Conservation (phyloP, 2,113 vertebrate species). For the Podarcis raffonei region DNA sequence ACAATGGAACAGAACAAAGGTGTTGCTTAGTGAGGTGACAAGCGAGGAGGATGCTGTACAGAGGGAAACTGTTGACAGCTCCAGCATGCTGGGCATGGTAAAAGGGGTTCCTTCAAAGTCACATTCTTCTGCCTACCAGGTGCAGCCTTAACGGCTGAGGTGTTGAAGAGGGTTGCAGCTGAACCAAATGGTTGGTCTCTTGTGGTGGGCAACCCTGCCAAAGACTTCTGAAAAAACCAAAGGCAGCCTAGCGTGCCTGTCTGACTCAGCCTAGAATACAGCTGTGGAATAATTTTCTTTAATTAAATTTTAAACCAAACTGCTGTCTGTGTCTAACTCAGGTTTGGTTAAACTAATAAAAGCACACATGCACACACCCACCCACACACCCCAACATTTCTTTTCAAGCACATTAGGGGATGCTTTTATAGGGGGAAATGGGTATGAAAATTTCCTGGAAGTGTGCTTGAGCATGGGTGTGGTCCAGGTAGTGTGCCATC, state of each 20-base stretch:
- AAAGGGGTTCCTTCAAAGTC: neutral
- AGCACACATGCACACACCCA: too few relatives aligned
- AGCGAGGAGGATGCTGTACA: neutral
- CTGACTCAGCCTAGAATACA: neutral
- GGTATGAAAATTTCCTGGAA: too few relatives aligned
- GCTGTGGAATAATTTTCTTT: neutral
- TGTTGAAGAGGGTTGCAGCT: neutral
- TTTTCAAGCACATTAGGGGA: too few relatives aligned
- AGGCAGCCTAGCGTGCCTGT: neutral
- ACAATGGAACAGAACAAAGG: neutral
- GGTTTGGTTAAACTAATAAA: neutral
- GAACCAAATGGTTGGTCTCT: neutral
- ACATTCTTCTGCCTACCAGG: neutral
- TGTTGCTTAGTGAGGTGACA: neutral
- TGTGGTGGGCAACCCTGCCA: neutral
- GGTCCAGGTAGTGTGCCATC: neutral
- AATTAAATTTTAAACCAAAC: neutral
- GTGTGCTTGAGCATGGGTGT: too few relatives aligned
- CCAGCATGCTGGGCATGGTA: neutral
- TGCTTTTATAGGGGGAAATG: too few relatives aligned
- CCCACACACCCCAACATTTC: too few relatives aligned
- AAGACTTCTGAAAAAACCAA: neutral
- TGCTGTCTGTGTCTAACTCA: neutral
- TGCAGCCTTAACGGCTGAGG: neutral
- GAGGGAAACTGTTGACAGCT: neutral